Conservation (phyloP, 2,113 vertebrate species). For the Apteryx owenii region DNA sequence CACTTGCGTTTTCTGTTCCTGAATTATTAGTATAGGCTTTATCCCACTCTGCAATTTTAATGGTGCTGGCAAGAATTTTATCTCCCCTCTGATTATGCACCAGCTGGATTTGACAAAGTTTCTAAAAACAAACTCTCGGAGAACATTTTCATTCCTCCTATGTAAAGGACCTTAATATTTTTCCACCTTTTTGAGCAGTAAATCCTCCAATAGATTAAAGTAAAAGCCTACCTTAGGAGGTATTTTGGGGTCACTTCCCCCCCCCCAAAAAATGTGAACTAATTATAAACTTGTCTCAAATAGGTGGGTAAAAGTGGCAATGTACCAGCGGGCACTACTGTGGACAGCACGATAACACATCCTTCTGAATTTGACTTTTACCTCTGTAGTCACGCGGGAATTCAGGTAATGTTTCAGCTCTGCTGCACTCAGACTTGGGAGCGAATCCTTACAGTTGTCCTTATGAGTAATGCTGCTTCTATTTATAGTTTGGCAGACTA, state of each 20-base stretch:
- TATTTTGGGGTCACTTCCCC: background rate
- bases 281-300: slow-evolving; percentile 33
- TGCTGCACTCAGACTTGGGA: background rate
- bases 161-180: slow-evolving; percentile 31
- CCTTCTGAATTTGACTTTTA: slow-evolving; percentile 99
- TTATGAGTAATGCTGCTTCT: background rate
- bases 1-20: background rate
- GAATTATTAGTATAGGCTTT: slow-evolving; percentile 41
- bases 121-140: slow-evolving; percentile 24
- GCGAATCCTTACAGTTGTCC: background rate
- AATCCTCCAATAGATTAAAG: slow-evolving; percentile 3
- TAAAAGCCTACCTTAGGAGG: background rate
- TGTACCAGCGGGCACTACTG: slow-evolving; percentile 97
- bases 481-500: background rate
- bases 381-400: slow-evolving; percentile 99
- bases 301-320: slow-evolving; percentile 99
- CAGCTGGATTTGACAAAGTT: slow-evolving; percentile 22
- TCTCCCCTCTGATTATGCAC: slow-evolving; percentile 42
- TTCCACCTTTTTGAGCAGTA: slow-evolving; percentile 10
- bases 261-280: background rate
- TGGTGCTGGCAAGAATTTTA: slow-evolving; percentile 4
- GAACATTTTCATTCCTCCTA: slow-evolving; percentile 37
- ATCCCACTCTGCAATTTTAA: slow-evolving; percentile 19
- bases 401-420: slow-evolving; percentile 87
- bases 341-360: slow-evolving; percentile 98